A percentile compares a stretch with the other conserved stretches of the same genome.
phyloP scores from a whole-genome alignment of 2,888 invertebrate genomes.

The Phengaris alcon region DNA sequence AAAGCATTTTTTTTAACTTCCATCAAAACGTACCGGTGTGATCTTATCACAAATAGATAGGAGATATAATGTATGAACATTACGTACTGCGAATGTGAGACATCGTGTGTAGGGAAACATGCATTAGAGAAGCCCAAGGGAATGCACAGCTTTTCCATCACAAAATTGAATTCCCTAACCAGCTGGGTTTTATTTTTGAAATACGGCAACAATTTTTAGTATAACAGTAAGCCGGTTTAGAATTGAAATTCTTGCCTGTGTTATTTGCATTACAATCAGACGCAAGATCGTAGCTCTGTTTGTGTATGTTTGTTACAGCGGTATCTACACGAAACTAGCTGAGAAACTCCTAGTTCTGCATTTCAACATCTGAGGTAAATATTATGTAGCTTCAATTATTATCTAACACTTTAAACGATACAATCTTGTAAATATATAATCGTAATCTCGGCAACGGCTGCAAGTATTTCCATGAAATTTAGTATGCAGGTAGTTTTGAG shows the following conservation, averaged over 20 bases:
- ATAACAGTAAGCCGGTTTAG: slow-evolving; percentile 3
- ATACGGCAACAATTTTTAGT: slow-evolving; percentile 9
- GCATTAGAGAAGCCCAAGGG: slow-evolving; percentile 24
- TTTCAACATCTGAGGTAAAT: too few species aligned
- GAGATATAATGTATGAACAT: slow-evolving; percentile 3
- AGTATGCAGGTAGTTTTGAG: too few species aligned
- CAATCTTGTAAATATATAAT: too few species aligned
- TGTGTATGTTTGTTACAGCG: neutral
- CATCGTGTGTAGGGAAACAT: neutral
- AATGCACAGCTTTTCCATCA: slow-evolving; percentile 23
- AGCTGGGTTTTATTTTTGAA: slow-evolving; percentile 10
- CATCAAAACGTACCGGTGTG: neutral
- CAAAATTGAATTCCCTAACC: slow-evolving; percentile 23
- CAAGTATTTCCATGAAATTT: too few species aligned
- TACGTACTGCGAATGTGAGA: slow-evolving; percentile 15
- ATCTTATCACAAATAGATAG: neutral
- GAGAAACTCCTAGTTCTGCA: too few species aligned
- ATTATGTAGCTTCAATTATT: too few species aligned
- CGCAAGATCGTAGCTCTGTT: neutral
- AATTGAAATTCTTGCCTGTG: neutral
- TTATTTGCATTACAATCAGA: slow-evolving; percentile 13
- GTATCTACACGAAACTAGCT: neutral
- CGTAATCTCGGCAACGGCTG: too few species aligned
- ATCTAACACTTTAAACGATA: too few species aligned
- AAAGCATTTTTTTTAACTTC: too few species aligned